Evolutionary conservation across 1,140 invertebrate species (phyloP).

Genomic region (Pseudomyrmex sp.): DNA sequence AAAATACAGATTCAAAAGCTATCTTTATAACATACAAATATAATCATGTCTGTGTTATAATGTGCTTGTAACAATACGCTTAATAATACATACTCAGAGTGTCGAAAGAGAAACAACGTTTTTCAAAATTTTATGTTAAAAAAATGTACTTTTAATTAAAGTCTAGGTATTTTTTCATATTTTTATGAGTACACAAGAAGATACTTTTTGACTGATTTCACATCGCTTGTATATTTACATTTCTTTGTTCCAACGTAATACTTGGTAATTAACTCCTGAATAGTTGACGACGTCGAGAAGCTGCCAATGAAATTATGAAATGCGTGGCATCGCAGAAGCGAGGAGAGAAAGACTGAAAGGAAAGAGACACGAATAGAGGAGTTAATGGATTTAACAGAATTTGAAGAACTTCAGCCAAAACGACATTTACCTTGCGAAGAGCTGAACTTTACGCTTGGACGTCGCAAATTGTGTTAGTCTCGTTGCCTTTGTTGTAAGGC

Average conservation of each 20-base stretch:
- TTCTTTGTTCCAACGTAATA: neutral
- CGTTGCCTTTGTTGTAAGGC: constrained; percentile 54
- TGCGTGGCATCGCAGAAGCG: neutral
- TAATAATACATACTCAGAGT: neutral
- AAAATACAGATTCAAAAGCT: constrained; percentile 21
- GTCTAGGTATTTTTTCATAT: neutral
- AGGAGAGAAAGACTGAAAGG: neutral
- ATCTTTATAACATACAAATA: too few species aligned
- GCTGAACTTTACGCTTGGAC: constrained; percentile 55
- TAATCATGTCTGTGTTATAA: too few species aligned
- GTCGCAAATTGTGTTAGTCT: constrained; percentile 56
- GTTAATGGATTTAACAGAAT: constrained; percentile 52
- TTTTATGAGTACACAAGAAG: neutral
- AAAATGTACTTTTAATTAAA: neutral
- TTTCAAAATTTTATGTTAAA: constrained; percentile 1
- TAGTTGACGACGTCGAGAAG: neutral
- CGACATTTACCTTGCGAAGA: constrained; percentile 34
- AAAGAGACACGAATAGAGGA: neutral
- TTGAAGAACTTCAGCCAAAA: constrained; percentile 41
- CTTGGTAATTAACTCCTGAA: neutral
- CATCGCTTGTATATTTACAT: neutral
- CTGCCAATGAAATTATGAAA: constrained; percentile 20
- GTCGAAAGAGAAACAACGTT: neutral
- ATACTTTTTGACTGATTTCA: neutral
- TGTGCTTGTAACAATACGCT: too few species aligned